Conservation (phyloP, 1,140 invertebrate genomes). For the Scaptomyza pallida region DNA sequence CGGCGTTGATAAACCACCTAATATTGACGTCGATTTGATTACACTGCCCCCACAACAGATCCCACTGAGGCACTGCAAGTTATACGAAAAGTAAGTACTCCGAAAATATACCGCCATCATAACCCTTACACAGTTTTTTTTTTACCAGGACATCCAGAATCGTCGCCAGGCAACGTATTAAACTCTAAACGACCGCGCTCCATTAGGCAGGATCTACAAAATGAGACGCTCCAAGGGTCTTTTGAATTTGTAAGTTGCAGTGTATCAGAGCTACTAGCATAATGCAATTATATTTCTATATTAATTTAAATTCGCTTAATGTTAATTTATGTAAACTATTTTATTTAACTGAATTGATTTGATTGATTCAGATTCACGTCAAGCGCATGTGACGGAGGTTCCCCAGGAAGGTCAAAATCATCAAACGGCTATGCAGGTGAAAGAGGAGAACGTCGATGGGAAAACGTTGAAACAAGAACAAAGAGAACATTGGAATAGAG, state of each 20-base stretch:
- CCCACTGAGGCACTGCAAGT: background rate
- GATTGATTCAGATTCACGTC: background rate
- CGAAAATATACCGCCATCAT: background rate
- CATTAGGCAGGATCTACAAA: conserved; percentile 30
- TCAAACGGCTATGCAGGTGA: background rate
- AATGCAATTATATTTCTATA: background rate
- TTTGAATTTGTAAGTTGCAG: conserved; percentile 43
- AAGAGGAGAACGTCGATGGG: background rate
- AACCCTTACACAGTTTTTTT: background rate
- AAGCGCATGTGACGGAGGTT: too few relatives aligned
- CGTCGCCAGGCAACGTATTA: conserved; percentile 11
- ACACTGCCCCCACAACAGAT: background rate
- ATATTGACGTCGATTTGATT: conserved; percentile 37
- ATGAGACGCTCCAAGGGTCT: background rate
- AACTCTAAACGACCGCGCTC: conserved; percentile 42
- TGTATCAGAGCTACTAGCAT: background rate
- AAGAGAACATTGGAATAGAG: too few relatives aligned
- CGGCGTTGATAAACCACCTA: conserved; percentile 32
- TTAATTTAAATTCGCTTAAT: too few relatives aligned
- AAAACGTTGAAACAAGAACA: too few relatives aligned
- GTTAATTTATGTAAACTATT: too few relatives aligned
- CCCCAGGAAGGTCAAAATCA: too few relatives aligned
- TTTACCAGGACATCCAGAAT: background rate
- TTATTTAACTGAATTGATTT: conserved; percentile 55
- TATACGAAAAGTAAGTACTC: background rate